These are phyloP conservation scores for Pterocles gutturalis DNA, from an alignment of 2,113 vertebrate species.

Conservation along the genomic window DNA sequence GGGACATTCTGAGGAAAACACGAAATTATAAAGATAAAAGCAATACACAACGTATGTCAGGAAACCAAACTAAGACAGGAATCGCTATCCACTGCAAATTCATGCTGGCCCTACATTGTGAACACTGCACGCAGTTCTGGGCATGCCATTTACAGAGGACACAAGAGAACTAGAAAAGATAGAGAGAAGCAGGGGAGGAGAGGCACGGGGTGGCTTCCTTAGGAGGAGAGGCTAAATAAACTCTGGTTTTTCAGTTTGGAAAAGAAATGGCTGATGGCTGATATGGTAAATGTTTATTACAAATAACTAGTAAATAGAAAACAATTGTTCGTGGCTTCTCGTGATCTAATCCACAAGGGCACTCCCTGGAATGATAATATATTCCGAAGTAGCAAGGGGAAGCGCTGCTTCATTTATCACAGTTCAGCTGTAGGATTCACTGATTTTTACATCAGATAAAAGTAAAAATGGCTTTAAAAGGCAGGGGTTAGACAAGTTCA, in stretches of 20 bases:
- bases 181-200: neutral
- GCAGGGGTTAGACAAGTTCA: neutral
- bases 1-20: neutral
- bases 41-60: neutral
- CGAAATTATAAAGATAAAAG: neutral
- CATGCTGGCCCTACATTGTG: fast-evolving
- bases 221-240: fast-evolving
- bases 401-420: neutral
- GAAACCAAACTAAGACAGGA: neutral
- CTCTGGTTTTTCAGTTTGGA: neutral
- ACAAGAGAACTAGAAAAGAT: neutral
- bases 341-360: neutral
- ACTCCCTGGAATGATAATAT: neutral
- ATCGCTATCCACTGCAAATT: neutral
- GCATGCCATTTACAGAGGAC: neutral
- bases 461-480: neutral
- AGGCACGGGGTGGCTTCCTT: neutral
- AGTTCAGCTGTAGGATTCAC: neutral
- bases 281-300: neutral
- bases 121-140: neutral
- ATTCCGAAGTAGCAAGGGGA: neutral
- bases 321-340: neutral
- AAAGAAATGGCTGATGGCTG: neutral
- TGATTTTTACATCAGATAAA: neutral
- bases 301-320: neutral